Conservation (phyloP, 2,888 invertebrate genomes). For the Lottia gigantea region DNA sequence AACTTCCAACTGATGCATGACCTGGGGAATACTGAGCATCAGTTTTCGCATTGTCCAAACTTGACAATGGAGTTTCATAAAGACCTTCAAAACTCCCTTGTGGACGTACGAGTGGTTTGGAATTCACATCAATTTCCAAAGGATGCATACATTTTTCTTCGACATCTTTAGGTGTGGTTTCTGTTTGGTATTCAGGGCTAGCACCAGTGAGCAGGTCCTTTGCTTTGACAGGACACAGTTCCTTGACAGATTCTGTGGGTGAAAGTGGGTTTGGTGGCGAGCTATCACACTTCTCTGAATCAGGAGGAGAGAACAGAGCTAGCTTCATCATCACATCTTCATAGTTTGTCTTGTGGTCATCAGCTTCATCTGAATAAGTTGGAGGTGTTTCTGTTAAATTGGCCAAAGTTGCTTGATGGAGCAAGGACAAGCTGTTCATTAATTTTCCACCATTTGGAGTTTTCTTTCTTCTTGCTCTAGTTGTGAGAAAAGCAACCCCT, state of each 20-base stretch:
- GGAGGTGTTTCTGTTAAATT: conserved; percentile 45
- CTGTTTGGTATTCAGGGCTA: neutral
- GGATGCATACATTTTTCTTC: conserved; percentile 18
- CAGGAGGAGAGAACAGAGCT: conserved; percentile 55
- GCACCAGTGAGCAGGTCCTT: neutral
- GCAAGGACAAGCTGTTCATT: conserved; percentile 52
- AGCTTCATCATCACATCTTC: conserved; percentile 56
- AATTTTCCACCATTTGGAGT: conserved; percentile 37
- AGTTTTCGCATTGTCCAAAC: conserved; percentile 32
- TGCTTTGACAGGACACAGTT: neutral
- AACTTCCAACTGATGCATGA: conserved; percentile 17
- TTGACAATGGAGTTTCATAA: conserved; percentile 33
- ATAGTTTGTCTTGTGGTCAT: conserved; percentile 41
- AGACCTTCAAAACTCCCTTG: conserved; percentile 24
- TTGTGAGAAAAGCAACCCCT: conserved; percentile 49
- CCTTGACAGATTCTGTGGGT: conserved; percentile 43
- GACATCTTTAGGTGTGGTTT: conserved; percentile 2
- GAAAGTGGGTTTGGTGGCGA: conserved; percentile 58
- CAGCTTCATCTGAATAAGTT: conserved; percentile 34
- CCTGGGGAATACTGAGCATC: conserved; percentile 15
- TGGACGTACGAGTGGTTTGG: neutral
- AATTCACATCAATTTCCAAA: conserved; percentile 18
- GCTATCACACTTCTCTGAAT: conserved; percentile 45
- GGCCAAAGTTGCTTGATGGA: conserved; percentile 62
- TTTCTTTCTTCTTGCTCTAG: conserved; percentile 31